Percentiles rank a stretch among this genome's conserved stretches.
phyloP scores from a whole-genome alignment of 2,888 invertebrate species.

The Synergus japonicus region DNA sequence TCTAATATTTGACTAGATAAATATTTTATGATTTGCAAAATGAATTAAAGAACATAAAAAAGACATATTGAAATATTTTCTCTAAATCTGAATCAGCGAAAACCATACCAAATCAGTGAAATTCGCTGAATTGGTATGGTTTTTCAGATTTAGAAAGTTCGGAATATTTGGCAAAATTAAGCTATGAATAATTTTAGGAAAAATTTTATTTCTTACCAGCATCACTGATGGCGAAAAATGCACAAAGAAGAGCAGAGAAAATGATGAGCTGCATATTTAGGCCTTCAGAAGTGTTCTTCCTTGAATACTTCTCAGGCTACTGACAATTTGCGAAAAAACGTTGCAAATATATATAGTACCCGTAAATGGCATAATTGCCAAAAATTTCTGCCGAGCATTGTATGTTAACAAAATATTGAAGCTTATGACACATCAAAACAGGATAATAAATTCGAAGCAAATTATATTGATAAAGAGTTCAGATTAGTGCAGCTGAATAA shows the following conservation, averaged over 20 bases:
- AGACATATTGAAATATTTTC: too few species aligned
- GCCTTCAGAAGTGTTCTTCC: not conserved
- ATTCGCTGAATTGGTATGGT: too few species aligned
- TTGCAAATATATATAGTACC: not conserved
- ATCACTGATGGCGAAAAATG: not conserved
- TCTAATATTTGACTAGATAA: too few species aligned
- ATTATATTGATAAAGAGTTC: too few species aligned
- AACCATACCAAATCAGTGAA: too few species aligned
- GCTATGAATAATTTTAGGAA: not conserved
- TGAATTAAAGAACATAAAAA: too few species aligned
- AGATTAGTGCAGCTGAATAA: too few species aligned
- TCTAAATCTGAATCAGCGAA: too few species aligned
- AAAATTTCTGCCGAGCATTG: not conserved
- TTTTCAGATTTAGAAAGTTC: too few species aligned
- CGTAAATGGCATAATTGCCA: not conserved
- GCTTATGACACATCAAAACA: not conserved
- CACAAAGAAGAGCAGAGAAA: not conserved
- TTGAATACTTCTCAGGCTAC: not conserved
- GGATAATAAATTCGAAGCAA: not conserved
- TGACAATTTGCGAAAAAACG: not conserved
- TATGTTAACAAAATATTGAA: not conserved
- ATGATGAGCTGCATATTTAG: not conserved
- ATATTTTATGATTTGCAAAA: too few species aligned
- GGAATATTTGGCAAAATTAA: too few species aligned
- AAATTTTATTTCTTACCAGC: not conserved